Percentiles rank a stretch among this genome's conserved stretches.
Evolutionary conservation across 35 echinoderm and acorn worm genomes (phyloP).

Genomic region (Anneissia japonica): DNA sequence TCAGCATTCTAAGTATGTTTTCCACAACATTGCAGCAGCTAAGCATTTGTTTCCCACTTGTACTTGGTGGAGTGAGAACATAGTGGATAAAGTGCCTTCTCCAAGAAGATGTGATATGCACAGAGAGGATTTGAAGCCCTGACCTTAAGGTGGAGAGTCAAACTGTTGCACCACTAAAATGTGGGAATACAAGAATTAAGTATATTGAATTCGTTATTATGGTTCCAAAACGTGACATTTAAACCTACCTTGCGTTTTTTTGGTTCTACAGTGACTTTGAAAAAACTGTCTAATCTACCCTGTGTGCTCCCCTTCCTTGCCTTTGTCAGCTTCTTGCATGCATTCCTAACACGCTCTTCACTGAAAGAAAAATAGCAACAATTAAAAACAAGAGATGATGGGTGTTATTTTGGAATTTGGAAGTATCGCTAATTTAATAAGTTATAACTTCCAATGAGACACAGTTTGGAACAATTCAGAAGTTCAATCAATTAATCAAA

Average conservation of each 20-base stretch:
- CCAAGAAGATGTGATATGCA: no score
- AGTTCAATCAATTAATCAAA: neutral
- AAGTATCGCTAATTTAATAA: neutral
- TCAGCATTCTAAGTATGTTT: neutral
- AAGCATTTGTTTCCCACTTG: no score
- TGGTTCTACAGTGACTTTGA: constrained; percentile 39
- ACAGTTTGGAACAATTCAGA: neutral
- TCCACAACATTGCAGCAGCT: neutral
- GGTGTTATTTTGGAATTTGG: no score
- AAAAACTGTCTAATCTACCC: constrained; percentile 84
- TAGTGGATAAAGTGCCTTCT: no score
- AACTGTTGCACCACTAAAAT: no score
- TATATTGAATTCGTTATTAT: no score
- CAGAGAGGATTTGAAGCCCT: no score
- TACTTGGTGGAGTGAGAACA: no score
- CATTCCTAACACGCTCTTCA: constrained; percentile 94
- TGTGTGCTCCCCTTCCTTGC: constrained; percentile 69
- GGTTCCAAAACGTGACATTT: no score
- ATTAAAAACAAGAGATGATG: neutral
- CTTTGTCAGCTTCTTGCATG: constrained; percentile 73
- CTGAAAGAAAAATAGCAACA: constrained; percentile 21
- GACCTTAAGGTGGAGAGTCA: no score
- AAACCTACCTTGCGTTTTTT: constrained; percentile 47
- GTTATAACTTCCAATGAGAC: neutral
- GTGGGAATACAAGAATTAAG: no score